Evolutionary conservation across 2,113 vertebrate species (phyloP), one percentile per base, ranked within the genome.

Genomic region (Ursus arctos): DNA sequence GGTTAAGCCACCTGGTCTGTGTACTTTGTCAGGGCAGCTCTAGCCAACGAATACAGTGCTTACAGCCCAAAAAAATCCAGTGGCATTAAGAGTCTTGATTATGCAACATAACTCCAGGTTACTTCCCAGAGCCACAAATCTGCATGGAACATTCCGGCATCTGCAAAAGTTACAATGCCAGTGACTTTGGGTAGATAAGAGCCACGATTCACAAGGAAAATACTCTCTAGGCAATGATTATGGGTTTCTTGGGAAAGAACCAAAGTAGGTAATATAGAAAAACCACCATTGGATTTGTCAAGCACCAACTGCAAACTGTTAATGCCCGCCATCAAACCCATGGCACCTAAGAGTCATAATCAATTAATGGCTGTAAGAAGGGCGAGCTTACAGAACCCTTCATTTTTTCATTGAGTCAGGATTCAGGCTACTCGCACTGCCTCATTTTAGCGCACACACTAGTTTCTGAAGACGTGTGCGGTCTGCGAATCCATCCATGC

Each of bases 271-370:
- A 47, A 43, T 4, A n/a, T 7, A 19, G 8, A 26, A 71, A 36
- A 21, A 83, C 6, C 14, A 0, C 15, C 65, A 9, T 0, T 21
- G 53, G 51, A 36, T 19, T 59, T 47, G 10, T 36, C 53, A 47
- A n/a, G 26, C 36, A 47, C 36, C 77, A 43, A 5, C 21, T 26
- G 40, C 8, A 6, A 19, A 63, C 40, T 36, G 21, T 19, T 72
- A 14, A 72, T 16, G 2, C 13, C 6, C 0, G 1, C 19, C 6
- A 0, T 14, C 40, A 36, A 31, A 18, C 10, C 69, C 53, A 2
- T 6, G 79, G 4, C 36, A 13, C 40, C 36, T 19, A 16, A 43
- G 22, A n/a, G 14, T 47, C 28, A 47, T 33, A 69, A 43, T 82
- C 15, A n/a, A 12, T 43, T 51, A 33, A 69, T 43, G n/a, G 2